Conservation (phyloP, 2,888 invertebrate species). For the Orthosia cruda region DNA sequence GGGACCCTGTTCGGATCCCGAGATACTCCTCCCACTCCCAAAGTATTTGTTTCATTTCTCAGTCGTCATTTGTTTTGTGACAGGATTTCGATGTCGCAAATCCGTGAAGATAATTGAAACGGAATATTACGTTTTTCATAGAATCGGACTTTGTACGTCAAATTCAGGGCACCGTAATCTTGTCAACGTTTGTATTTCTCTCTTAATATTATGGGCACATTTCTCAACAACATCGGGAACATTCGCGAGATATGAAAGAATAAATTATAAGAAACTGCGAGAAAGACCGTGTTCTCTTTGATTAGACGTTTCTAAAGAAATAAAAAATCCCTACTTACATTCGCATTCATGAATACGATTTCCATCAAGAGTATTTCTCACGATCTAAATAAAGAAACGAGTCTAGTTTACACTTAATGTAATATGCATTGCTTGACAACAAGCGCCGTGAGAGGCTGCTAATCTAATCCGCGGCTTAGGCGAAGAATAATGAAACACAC, state of each 20-base stretch:
- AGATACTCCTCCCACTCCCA: conserved; percentile 49
- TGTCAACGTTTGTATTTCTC: conserved; percentile 60
- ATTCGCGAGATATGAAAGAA: conserved; percentile 27
- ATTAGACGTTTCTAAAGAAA: conserved; percentile 18
- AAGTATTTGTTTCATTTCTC: conserved; percentile 72
- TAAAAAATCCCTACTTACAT: conserved; percentile 28
- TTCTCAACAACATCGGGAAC: conserved; percentile 6
- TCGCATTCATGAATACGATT: conserved; percentile 47
- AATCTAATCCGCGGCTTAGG: conserved; percentile 81
- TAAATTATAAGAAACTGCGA: conserved; percentile 23
- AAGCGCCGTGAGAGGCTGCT: conserved; percentile 74
- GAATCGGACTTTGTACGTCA: conserved; percentile 69
- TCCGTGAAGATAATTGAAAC: conserved; percentile 81
- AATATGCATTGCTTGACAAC: conserved; percentile 71
- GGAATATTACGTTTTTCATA: conserved; percentile 76
- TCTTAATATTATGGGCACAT: conserved; percentile 30
- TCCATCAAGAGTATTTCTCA: conserved; percentile 28
- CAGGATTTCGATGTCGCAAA: conserved; percentile 74
- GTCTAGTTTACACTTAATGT: conserved; percentile 69
- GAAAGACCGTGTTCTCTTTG: conserved; percentile 20
- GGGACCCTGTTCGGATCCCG: conserved; percentile 48
- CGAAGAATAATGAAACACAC: conserved; percentile 81
- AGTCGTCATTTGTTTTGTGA: conserved; percentile 72
- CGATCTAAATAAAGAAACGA: conserved; percentile 60
- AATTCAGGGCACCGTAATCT: conserved; percentile 67